Percentiles rank a stretch among this genome's conserved stretches.
phyloP scores from a whole-genome alignment of 2,888 invertebrate species.

The Acanthosepion lycidas region DNA sequence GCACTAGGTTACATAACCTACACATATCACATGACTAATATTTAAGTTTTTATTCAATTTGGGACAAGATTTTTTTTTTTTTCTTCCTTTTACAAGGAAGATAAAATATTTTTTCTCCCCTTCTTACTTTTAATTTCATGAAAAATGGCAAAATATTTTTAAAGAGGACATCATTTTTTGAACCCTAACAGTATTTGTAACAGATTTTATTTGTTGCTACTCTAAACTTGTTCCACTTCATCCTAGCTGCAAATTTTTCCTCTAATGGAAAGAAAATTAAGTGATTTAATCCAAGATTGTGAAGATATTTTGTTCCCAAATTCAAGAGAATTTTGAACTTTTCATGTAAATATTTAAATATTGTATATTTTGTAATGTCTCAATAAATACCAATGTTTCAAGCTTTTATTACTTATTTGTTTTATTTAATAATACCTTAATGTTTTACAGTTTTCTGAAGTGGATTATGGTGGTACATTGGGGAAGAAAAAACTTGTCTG shows the following conservation, averaged over 20 bases:
- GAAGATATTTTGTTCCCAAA: not conserved
- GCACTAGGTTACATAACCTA: not conserved
- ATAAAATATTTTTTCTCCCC: not conserved
- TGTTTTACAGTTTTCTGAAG: too few species aligned
- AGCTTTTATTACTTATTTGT: not conserved
- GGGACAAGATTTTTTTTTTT: not conserved
- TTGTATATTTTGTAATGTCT: not conserved
- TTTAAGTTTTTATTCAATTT: not conserved
- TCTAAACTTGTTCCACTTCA: too few species aligned
- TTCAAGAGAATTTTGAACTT: not conserved
- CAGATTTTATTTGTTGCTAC: not conserved
- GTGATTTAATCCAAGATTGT: not conserved
- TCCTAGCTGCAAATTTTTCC: not conserved
- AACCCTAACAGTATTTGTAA: too few species aligned
- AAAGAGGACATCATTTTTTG: too few species aligned
- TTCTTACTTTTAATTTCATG: not conserved
- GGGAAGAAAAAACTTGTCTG: too few species aligned
- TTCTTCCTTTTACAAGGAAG: not conserved
- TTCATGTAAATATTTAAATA: slow-evolving; percentile 22
- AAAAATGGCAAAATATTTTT: not conserved
- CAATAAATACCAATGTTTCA: not conserved
- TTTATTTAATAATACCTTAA: too few species aligned
- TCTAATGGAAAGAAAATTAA: not conserved
- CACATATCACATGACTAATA: not conserved
- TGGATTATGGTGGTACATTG: too few species aligned